Evolutionary conservation across 2,797 vertebrate species (phyloP).

Genomic region (Ceryle rudis): DNA sequence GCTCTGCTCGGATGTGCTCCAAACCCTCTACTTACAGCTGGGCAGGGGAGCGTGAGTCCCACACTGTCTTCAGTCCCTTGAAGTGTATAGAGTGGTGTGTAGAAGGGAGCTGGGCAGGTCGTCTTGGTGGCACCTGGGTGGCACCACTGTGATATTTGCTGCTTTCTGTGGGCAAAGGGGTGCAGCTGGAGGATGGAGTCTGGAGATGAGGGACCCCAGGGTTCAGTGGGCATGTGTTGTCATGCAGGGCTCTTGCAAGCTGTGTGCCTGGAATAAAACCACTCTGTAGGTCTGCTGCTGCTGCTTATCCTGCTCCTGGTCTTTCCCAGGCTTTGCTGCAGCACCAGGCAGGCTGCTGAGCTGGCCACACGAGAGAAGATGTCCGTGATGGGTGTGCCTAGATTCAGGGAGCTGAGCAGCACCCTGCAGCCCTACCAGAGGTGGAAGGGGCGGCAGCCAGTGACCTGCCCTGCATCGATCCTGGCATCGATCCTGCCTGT

Average conservation of each 20-base stretch:
- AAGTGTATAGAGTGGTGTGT: fast-evolving
- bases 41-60: fast-evolving
- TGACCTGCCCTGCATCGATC: not conserved
- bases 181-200: not conserved
- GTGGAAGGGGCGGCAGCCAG: no score
- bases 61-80: not conserved
- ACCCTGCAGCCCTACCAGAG: not conserved
- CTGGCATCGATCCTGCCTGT: not conserved
- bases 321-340: not conserved
- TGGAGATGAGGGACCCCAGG: not conserved
- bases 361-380: fast-evolving
- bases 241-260: not conserved
- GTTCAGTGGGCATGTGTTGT: not conserved
- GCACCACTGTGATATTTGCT: not conserved
- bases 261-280: not conserved
- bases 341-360: no score
- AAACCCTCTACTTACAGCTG: not conserved
- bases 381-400: fast-evolving
- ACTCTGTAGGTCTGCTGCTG: no score
- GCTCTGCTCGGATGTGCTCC: fast-evolving
- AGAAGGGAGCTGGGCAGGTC: fast-evolving
- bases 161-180: not conserved
- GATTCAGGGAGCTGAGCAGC: fast-evolving
- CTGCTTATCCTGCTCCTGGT: not conserved
- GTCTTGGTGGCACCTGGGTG: not conserved